Percentiles rank a stretch among this genome's conserved stretches.
Conservation (phyloP, 2,888 invertebrate species). For the Standfussiana lucernea region DNA sequence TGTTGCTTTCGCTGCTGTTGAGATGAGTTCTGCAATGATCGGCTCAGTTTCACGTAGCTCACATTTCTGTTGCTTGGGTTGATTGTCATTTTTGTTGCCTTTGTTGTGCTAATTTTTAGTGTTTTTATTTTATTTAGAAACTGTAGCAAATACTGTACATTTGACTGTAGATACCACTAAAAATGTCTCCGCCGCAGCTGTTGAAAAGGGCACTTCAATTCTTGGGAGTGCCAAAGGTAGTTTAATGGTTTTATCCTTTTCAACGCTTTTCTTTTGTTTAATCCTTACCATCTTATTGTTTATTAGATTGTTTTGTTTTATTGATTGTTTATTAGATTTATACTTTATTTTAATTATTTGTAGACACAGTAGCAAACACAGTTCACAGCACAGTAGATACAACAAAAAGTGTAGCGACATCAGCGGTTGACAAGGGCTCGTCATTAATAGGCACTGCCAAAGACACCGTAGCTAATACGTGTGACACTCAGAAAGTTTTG, state of each 20-base stretch:
- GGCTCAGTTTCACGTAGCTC: constrained; percentile 65
- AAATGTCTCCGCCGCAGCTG: constrained; percentile 74
- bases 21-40: constrained; percentile 68
- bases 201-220: constrained; percentile 75
- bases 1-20: constrained; percentile 72
- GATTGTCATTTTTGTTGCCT: constrained; percentile 19
- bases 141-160: constrained; percentile 73
- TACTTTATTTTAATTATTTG: constrained; percentile 40
- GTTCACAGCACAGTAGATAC: constrained; percentile 75
- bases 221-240: constrained; percentile 77
- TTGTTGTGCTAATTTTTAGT: constrained; percentile 44
- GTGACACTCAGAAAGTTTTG: too few relatives aligned
- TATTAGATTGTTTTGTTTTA: too few relatives aligned
- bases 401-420: constrained; percentile 74
- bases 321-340: neutral
- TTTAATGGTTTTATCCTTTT: neutral
- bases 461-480: constrained; percentile 71
- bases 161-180: constrained; percentile 78
- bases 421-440: constrained; percentile 73
- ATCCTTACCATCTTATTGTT: neutral
- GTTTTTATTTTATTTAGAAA: constrained; percentile 69
- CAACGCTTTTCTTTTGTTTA: neutral
- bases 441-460: constrained; percentile 71
- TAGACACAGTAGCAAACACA: constrained; percentile 75
- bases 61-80: constrained; percentile 15